phyloP scores from a whole-genome alignment of 2,113 vertebrate genomes.

The Aegotheles bennettii region DNA sequence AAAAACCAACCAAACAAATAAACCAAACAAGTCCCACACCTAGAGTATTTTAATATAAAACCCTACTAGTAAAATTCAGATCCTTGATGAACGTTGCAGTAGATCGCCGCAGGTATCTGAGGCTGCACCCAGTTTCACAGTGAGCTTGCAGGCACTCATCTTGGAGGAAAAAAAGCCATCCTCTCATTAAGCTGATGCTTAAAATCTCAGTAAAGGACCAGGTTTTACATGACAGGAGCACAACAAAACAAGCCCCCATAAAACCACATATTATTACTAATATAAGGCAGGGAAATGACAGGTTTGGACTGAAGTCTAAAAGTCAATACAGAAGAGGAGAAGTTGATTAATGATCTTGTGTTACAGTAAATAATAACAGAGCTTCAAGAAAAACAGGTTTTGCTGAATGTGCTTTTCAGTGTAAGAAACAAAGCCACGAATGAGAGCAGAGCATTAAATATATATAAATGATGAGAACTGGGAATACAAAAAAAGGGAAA shows the following conservation, averaged over 20 bases:
- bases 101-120: not conserved
- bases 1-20: not conserved
- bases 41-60: not conserved
- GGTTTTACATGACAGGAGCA: not conserved
- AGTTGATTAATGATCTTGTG: not conserved
- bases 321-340: not conserved
- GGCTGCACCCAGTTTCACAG: not conserved
- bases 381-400: not conserved
- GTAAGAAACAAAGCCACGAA: not conserved
- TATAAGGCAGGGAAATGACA: not conserved
- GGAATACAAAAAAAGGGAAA: not conserved
- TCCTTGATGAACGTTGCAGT: not conserved
- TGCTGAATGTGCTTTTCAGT: not conserved
- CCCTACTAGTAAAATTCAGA: not conserved
- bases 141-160: not conserved
- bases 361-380: not conserved
- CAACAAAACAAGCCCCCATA: not conserved
- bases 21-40: not conserved
- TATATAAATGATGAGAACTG: conserved; percentile 9
- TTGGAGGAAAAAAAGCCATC: not conserved
- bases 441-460: not conserved
- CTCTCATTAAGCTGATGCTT: not conserved
- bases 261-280: not conserved
- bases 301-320: not conserved
- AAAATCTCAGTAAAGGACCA: not conserved